Evolutionary conservation across 2,888 invertebrate genomes (phyloP).

Genomic region (Diarsia rubi): DNA sequence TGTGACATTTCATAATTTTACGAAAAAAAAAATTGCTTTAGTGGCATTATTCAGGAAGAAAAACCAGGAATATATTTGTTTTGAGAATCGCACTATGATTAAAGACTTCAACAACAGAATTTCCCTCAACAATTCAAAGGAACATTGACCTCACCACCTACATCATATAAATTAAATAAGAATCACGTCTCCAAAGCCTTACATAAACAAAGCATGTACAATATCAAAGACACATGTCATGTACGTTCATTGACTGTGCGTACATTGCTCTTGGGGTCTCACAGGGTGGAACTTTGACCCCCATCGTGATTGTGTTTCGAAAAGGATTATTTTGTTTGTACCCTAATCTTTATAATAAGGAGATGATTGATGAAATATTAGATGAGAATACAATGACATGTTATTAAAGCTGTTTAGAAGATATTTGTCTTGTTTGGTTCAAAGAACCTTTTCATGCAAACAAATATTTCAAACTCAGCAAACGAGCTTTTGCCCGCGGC

Average conservation of each 20-base stretch:
- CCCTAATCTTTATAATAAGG: neutral
- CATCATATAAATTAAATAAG: neutral
- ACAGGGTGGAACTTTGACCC: conserved; percentile 18
- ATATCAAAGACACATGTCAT: conserved; percentile 9
- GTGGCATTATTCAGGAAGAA: too few relatives aligned
- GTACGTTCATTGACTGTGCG: conserved; percentile 25
- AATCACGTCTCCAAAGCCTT: conserved; percentile 5
- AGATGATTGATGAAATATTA: conserved; percentile 23
- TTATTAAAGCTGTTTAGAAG: neutral
- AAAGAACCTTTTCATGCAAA: neutral
- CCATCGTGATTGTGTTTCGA: conserved; percentile 12
- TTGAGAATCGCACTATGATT: too few relatives aligned
- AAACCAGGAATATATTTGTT: too few relatives aligned
- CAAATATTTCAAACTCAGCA: neutral
- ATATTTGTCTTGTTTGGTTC: neutral
- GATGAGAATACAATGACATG: neutral
- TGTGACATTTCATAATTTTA: too few relatives aligned
- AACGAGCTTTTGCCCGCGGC: too few relatives aligned
- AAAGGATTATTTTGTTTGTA: conserved; percentile 29
- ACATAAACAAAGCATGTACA: conserved; percentile 14
- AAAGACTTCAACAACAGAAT: neutral
- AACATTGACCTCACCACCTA: neutral
- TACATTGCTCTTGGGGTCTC: conserved; percentile 10
- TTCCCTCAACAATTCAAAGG: neutral
- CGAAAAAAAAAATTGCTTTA: too few relatives aligned